phyloP scores from a whole-genome alignment of 92 coral and sea anemone species.

The Pocillopora grandis region DNA sequence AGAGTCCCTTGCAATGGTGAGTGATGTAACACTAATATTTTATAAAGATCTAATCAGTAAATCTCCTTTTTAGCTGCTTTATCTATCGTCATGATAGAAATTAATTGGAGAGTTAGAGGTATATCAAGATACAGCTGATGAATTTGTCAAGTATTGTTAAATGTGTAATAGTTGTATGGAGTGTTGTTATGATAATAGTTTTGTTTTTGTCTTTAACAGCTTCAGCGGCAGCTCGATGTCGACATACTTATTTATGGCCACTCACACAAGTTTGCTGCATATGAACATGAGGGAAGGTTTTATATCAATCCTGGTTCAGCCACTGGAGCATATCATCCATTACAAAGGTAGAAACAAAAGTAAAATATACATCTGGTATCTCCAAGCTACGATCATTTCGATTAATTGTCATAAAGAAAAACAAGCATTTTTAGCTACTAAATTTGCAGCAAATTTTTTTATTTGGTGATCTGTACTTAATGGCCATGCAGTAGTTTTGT shows the following conservation, averaged over 20 bases:
- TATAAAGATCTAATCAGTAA: neutral
- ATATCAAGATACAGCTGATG: too few species aligned
- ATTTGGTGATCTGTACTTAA: too few species aligned
- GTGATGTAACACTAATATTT: neutral
- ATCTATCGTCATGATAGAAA: neutral
- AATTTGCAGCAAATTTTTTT: too few species aligned
- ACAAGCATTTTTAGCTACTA: too few species aligned
- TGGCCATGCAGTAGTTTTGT: too few species aligned
- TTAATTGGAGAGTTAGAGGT: too few species aligned
- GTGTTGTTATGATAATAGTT: neutral
- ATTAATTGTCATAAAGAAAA: too few species aligned
- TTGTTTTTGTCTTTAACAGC: slow-evolving; percentile 49
- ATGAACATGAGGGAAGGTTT: slow-evolving; percentile 98
- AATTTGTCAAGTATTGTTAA: too few species aligned
- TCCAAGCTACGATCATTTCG: too few species aligned
- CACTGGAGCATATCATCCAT: slow-evolving; percentile 94
- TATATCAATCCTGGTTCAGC: slow-evolving; percentile 99
- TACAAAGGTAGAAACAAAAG: slow-evolving; percentile 72
- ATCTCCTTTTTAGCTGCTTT: neutral
- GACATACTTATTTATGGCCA: slow-evolving; percentile 97
- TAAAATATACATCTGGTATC: too few species aligned
- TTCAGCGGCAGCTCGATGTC: slow-evolving; percentile 96
- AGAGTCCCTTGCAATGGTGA: slow-evolving; percentile 95
- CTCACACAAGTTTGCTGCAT: slow-evolving; percentile 99
- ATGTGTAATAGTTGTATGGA: neutral